These are phyloP conservation scores for Macrophya alboannulata DNA, from an alignment of 2,888 invertebrate genomes.

Conservation along the genomic window DNA sequence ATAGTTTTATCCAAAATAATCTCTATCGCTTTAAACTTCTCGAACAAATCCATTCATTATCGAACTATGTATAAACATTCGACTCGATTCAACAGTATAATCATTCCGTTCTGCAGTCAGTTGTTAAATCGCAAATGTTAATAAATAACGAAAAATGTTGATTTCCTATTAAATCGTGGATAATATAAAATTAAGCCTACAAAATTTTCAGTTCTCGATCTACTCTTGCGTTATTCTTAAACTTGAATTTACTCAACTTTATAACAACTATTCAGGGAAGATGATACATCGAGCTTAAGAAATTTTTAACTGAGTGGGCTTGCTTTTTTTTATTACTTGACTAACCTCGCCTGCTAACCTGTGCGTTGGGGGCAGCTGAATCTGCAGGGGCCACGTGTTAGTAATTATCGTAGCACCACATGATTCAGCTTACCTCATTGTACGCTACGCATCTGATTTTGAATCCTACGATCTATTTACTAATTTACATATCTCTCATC, in stretches of 20 bases:
- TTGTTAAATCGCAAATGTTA: not conserved
- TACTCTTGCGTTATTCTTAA: not conserved
- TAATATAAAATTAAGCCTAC: not conserved
- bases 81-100: not conserved
- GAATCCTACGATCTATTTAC: constrained; percentile 29
- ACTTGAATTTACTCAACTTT: not conserved
- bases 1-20: not conserved
- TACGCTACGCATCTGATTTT: constrained; percentile 67
- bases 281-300: constrained; percentile 11
- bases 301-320: constrained; percentile 57
- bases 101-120: not conserved
- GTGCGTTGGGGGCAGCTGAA: constrained; percentile 80
- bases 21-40: not conserved
- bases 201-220: too few relatives aligned
- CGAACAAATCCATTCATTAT: not conserved
- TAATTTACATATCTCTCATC: not conserved
- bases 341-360: constrained; percentile 70
- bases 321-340: constrained; percentile 65
- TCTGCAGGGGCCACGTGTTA: constrained; percentile 83
- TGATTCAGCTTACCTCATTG: constrained; percentile 86
- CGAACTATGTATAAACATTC: not conserved
- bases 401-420: constrained; percentile 85
- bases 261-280: constrained; percentile 12
- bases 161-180: not conserved
- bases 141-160: not conserved